phyloP scores from a whole-genome alignment of 2,113 vertebrate genomes.

The Rhipidura dahli region DNA sequence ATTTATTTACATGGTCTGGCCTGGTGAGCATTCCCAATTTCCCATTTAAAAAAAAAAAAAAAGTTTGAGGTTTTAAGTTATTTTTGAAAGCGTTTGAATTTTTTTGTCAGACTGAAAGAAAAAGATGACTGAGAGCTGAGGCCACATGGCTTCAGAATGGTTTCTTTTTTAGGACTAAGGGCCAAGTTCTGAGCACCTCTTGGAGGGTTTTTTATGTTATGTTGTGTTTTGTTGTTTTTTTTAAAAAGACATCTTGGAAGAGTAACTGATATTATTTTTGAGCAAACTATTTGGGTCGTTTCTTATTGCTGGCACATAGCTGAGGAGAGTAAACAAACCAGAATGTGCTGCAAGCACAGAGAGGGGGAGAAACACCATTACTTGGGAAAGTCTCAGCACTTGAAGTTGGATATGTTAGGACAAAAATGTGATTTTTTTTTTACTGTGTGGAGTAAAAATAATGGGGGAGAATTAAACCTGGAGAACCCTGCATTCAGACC shows the following conservation, averaged over 20 bases:
- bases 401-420: not conserved
- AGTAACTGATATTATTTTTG: conserved; percentile 24
- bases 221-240: not conserved
- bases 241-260: not conserved
- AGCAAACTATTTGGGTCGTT: conserved; percentile 24
- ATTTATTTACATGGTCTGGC: conserved; percentile 66
- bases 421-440: not conserved
- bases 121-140: not conserved
- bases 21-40: conserved; percentile 32
- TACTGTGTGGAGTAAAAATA: too few species aligned
- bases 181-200: conserved; percentile 1
- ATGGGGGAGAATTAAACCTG: not conserved
- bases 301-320: conserved; percentile 33
- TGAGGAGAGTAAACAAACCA: conserved; percentile 35
- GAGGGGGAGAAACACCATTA: not conserved
- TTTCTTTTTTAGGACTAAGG: not conserved
- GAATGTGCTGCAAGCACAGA: not conserved
- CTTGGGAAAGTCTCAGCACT: not conserved
- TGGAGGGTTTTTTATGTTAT: not conserved
- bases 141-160: not conserved
- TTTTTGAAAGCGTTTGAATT: conserved; percentile 22
- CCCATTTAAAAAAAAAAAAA: not conserved
- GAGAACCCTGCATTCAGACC: not conserved
- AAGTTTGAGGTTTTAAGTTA: conserved; percentile 30
- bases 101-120: conserved; percentile 11